phyloP scores from a whole-genome alignment of 1,140 invertebrate species.

The Daktulosphaira vitifoliae region DNA sequence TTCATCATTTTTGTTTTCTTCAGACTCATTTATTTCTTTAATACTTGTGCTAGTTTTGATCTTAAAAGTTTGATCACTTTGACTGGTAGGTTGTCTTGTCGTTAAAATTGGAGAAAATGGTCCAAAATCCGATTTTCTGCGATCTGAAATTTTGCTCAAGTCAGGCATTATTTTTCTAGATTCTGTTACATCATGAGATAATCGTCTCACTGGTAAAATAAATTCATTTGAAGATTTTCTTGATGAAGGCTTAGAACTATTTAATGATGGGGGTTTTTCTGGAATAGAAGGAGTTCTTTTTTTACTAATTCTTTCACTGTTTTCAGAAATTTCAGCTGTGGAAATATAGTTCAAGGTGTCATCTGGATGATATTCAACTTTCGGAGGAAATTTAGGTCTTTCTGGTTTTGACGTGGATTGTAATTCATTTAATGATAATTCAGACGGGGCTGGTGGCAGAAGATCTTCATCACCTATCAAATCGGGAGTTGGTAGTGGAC shows the following conservation, averaged over 20 bases:
- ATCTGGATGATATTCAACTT: conserved; percentile 23
- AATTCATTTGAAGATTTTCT: conserved; percentile 24
- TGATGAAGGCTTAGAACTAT: conserved; percentile 1
- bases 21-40: conserved; percentile 10
- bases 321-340: background rate
- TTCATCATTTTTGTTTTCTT: background rate
- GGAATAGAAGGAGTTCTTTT: conserved; percentile 5
- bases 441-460: conserved; percentile 35
- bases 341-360: conserved; percentile 6
- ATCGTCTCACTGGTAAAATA: conserved; percentile 2
- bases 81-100: background rate
- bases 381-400: conserved; percentile 37
- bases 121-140: conserved; percentile 18
- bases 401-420: conserved; percentile 41
- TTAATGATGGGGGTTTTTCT: background rate
- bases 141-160: conserved; percentile 26
- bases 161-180: conserved; percentile 29
- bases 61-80: conserved; percentile 6
- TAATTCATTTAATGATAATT: conserved; percentile 34
- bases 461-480: conserved; percentile 40
- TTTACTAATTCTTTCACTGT: background rate
- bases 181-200: conserved; percentile 22
- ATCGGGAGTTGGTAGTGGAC: conserved; percentile 63
- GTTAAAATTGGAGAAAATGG: conserved; percentile 17
- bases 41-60: background rate